Evolutionary conservation across 2,113 vertebrate genomes (phyloP), one percentile per base, ranked within the genome.

Genomic region (Megaleporinus macrocephalus): DNA sequence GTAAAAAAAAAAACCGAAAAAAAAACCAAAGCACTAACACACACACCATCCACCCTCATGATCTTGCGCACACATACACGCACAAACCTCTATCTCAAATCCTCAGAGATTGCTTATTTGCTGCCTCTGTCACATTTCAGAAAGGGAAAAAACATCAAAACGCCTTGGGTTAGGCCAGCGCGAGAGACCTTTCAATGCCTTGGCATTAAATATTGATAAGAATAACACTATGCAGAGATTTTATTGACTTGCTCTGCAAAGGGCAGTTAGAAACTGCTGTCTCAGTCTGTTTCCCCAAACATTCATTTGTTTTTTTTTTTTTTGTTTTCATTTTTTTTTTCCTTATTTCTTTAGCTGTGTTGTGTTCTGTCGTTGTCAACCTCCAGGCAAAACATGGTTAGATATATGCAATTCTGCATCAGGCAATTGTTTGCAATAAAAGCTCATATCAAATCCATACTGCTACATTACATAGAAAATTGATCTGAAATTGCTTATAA

Each of bases 151-250:
- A 26, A 69, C 27, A 69, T 81, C 13, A 2, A 66, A 81, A 24
- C 4, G 36, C 75, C 75, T 36, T n/a, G 61, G 30, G 24, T 68
- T 15, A 59, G 61, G 49, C 55, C 29, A 41, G n/a, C 15, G 11
- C n/a, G 9, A 70, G 76, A 57, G 79, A 27, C 59, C 73, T 73
- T 78, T 59, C 51, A 59, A 27, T 6, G 36, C 22, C 73, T 77
- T 24, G 13, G 6, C 14, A 78, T 83, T 78, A 83, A 83, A 78
- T 73, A 83, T 83, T 83, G 61, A 78, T 78, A 66, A 73, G 55
- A 83, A 68, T 66, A 73, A 78, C 75, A 78, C 13, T 20, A 49
- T 53, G 59, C 18, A 71, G 62, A 63, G 59, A 66, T 83, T 78
- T 72, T 83, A 78, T 83, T 57, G 81, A 78, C 81, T 62, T 55